Evolutionary conservation across 2,888 invertebrate genomes (phyloP).

Genomic region (Macroteleia sp.): DNA sequence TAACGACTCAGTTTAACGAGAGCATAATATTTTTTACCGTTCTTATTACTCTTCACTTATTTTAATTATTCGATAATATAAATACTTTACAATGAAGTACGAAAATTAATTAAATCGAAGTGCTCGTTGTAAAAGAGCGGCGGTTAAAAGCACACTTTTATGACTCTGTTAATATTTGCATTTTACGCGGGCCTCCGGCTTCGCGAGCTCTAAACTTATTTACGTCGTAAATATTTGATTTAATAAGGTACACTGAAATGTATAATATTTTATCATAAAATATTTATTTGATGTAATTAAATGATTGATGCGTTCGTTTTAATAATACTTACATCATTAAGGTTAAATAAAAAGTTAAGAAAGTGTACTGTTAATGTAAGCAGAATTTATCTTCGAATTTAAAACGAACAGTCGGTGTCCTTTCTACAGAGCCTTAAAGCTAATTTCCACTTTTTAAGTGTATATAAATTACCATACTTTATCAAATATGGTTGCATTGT

Average conservation of each 20-base stretch:
- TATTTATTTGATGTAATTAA: conserved; percentile 6
- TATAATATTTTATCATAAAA: background rate
- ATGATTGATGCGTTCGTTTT: conserved; percentile 2
- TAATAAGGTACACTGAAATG: background rate
- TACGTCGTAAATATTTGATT: background rate
- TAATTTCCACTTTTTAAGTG: conserved; percentile 24
- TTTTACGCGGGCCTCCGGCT: conserved; percentile 2
- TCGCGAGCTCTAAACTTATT: background rate
- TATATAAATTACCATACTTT: conserved; percentile 14
- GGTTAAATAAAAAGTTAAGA: conserved; percentile 8
- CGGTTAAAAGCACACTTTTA: conserved; percentile 15
- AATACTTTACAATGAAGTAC: too few relatives aligned
- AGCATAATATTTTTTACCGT: too few relatives aligned
- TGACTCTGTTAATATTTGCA: conserved; percentile 10
- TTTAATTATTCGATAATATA: too few relatives aligned
- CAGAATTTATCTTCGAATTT: conserved; percentile 12
- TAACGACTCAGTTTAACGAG: too few relatives aligned
- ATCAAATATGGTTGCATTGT: conserved; percentile 13
- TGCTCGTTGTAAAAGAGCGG: background rate
- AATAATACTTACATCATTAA: background rate
- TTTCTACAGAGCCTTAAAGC: conserved; percentile 6
- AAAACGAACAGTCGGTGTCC: conserved; percentile 4
- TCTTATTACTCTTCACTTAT: too few relatives aligned
- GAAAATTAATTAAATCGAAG: conserved; percentile 20
- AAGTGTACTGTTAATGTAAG: conserved; percentile 3